Conservation (phyloP, 2,797 vertebrate genomes). For the Myotis vivesi region DNA sequence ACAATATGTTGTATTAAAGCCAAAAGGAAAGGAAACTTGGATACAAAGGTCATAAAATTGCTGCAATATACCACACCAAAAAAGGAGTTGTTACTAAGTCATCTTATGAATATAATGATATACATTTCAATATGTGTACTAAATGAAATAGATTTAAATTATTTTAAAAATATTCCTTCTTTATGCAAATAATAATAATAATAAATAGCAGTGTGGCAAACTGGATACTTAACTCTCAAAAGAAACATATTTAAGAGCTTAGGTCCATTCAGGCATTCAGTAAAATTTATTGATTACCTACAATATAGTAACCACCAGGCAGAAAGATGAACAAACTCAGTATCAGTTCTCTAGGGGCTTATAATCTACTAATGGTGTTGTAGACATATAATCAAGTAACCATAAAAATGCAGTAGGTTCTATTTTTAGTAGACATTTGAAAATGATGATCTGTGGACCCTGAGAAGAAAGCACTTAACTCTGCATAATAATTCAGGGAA, state of each 20-base stretch:
- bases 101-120: neutral
- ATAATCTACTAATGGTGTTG: slow-evolving; percentile 53
- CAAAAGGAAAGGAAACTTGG: slow-evolving; percentile 36
- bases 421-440: slow-evolving; percentile 66
- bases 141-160: slow-evolving; percentile 16
- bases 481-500: slow-evolving; percentile 62
- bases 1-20: slow-evolving; percentile 43
- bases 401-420: slow-evolving; percentile 51
- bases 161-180: slow-evolving; percentile 17
- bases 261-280: slow-evolving; percentile 9
- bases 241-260: slow-evolving; percentile 27
- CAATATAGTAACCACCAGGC: neutral
- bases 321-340: slow-evolving; percentile 46
- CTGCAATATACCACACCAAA: neutral
- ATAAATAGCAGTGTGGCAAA: neutral
- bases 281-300: slow-evolving; percentile 53
- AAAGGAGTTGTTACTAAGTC: slow-evolving; percentile 42
- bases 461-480: slow-evolving; percentile 62
- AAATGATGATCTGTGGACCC: slow-evolving; percentile 43
- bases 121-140: neutral
- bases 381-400: slow-evolving; percentile 65
- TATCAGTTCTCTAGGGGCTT: slow-evolving; percentile 37
- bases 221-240: slow-evolving; percentile 17
- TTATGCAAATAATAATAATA: neutral
- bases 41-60: slow-evolving; percentile 59